Conservation (phyloP, 1,140 invertebrate species). For the Drosophila kurseongensis region DNA sequence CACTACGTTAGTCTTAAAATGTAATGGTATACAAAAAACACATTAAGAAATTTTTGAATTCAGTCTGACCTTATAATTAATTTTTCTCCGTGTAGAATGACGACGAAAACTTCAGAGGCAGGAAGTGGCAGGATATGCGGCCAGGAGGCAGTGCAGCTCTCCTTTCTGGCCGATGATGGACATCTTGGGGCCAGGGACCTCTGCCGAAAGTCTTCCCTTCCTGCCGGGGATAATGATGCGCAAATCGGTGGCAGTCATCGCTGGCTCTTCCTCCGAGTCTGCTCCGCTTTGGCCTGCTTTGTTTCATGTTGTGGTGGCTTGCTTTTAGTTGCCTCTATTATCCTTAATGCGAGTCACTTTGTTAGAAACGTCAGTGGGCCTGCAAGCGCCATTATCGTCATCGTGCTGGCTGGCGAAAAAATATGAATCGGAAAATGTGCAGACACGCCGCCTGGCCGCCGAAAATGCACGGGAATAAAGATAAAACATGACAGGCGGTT, state of each 20-base stretch:
- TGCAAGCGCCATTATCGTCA: conserved; percentile 81
- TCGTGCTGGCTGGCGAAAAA: conserved; percentile 46
- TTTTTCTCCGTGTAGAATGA: conserved; percentile 46
- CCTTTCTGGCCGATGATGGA: conserved; percentile 63
- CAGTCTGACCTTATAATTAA: too few species aligned
- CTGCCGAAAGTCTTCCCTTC: conserved; percentile 17
- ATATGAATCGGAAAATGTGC: conserved; percentile 74
- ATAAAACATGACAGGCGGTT: conserved; percentile 82
- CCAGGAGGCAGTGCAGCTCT: conserved; percentile 63
- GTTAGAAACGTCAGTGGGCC: conserved; percentile 81
- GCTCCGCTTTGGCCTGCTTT: conserved; percentile 53
- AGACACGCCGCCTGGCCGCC: conserved; percentile 59
- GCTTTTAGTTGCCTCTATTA: conserved; percentile 82
- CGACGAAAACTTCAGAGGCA: conserved; percentile 68
- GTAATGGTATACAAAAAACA: too few species aligned
- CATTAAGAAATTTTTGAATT: too few species aligned
- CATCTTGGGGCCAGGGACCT: conserved; percentile 62
- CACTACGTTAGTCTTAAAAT: too few species aligned
- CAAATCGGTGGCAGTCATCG: conserved; percentile 75
- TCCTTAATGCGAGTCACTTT: conserved; percentile 83
- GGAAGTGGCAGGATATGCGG: conserved; percentile 61
- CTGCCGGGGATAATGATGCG: conserved; percentile 73
- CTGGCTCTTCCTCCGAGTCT: conserved; percentile 32
- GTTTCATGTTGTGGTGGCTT: conserved; percentile 71
- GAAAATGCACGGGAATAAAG: conserved; percentile 79